A percentile compares a stretch with the other conserved stretches of the same genome.
phyloP scores from a whole-genome alignment of 2,888 invertebrate genomes.

The Lasioglossum morio region DNA sequence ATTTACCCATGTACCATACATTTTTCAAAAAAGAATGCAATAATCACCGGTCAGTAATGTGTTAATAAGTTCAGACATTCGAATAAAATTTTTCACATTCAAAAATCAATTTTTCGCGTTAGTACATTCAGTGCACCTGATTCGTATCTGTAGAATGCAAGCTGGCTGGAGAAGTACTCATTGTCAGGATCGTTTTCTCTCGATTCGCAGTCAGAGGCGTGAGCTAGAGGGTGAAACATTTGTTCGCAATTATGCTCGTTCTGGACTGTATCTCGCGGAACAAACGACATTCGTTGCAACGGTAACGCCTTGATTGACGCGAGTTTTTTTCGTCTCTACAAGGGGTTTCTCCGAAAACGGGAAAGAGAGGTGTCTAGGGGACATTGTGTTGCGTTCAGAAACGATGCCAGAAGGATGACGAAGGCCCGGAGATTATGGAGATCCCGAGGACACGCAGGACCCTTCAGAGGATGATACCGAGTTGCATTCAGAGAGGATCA shows the following conservation, averaged over 20 bases:
- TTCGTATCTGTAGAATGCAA: too few species aligned
- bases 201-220: slow-evolving; percentile 23
- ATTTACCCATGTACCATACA: too few species aligned
- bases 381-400: slow-evolving; percentile 51
- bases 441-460: slow-evolving; percentile 69
- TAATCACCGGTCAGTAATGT: too few species aligned
- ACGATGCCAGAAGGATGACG: slow-evolving; percentile 15
- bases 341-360: slow-evolving; percentile 17
- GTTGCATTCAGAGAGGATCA: slow-evolving; percentile 38
- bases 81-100: too few species aligned
- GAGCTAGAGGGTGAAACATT: slow-evolving; percentile 55
- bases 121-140: too few species aligned
- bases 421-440: slow-evolving; percentile 76
- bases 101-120: too few species aligned
- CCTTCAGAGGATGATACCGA: slow-evolving; percentile 53
- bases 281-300: slow-evolving; percentile 65
- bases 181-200: neutral
- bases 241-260: slow-evolving; percentile 77
- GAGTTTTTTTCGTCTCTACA: slow-evolving; percentile 53
- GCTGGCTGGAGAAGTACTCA: too few species aligned
- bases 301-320: slow-evolving; percentile 71
- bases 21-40: too few species aligned
- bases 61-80: too few species aligned
- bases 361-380: slow-evolving; percentile 23
- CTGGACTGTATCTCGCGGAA: slow-evolving; percentile 64